Conservation (phyloP, 2,888 invertebrate species). For the Drosophila anceps region DNA sequence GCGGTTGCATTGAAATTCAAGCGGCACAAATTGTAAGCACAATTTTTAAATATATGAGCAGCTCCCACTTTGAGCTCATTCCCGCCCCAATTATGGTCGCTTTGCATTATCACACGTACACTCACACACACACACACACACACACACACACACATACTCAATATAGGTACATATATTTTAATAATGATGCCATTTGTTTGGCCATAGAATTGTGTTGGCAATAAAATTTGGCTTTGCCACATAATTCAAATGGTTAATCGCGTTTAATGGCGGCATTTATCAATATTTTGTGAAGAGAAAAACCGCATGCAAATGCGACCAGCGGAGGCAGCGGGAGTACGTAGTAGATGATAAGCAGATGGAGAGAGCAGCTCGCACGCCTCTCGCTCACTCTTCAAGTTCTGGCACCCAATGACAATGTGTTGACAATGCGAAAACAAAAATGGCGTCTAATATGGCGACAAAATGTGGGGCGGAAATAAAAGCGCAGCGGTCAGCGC, state of each 20-base stretch:
- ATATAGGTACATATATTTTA: conserved; percentile 66
- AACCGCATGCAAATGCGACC: conserved; percentile 51
- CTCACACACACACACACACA: conserved; percentile 25
- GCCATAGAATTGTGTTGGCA: conserved; percentile 76
- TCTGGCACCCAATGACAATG: conserved; percentile 57
- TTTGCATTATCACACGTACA: conserved; percentile 60
- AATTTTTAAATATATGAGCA: conserved; percentile 54
- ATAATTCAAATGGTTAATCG: conserved; percentile 85
- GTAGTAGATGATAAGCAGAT: neutral
- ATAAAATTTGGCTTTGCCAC: conserved; percentile 81
- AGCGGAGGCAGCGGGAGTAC: neutral
- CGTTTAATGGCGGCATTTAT: conserved; percentile 82
- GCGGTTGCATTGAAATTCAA: conserved; percentile 78
- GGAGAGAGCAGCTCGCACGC: neutral
- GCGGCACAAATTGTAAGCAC: conserved; percentile 64
- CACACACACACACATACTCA: conserved; percentile 19
- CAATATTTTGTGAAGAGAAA: conserved; percentile 63
- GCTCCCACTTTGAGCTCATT: conserved; percentile 22
- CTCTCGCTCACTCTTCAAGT: neutral
- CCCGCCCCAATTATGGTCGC: conserved; percentile 58
- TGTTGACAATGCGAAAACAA: conserved; percentile 76
- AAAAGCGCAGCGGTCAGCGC: conserved; percentile 78
- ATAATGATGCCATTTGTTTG: conserved; percentile 82
- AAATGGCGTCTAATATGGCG: conserved; percentile 77
- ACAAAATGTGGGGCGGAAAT: conserved; percentile 67